These are phyloP conservation scores for Drosophila truncata DNA, from an alignment of 1,140 invertebrate species.

Conservation along the genomic window DNA sequence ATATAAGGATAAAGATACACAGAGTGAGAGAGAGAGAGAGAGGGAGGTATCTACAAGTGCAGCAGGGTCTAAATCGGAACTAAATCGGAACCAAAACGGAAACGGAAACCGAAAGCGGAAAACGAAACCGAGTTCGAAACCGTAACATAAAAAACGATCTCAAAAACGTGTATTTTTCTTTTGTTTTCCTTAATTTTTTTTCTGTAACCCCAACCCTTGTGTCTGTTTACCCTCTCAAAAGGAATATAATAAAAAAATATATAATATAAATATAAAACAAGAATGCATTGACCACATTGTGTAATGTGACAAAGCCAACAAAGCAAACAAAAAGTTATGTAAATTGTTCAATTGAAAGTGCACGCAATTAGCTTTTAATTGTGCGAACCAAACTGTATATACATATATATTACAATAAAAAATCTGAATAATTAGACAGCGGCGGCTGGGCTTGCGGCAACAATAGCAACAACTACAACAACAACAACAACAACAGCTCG, in stretches of 20 bases:
- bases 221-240: slow-evolving; percentile 14
- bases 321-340: slow-evolving; percentile 35
- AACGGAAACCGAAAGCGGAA: slow-evolving; percentile 33
- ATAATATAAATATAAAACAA: slow-evolving; percentile 1
- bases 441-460: slow-evolving; percentile 14
- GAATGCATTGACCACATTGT: slow-evolving; percentile 41
- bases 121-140: slow-evolving; percentile 10
- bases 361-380: slow-evolving; percentile 72
- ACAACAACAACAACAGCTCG: slow-evolving; percentile 30
- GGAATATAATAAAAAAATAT: not conserved
- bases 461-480: slow-evolving; percentile 31
- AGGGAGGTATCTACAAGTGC: slow-evolving; percentile 62
- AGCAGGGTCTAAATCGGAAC: not conserved
- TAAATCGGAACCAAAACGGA: slow-evolving; percentile 10
- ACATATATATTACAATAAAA: slow-evolving; percentile 36
- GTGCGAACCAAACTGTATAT: slow-evolving; percentile 61
- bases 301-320: slow-evolving; percentile 46
- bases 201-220: slow-evolving; percentile 20
- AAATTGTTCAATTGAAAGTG: slow-evolving; percentile 58
- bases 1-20: not conserved
- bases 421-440: slow-evolving; percentile 56
- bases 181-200: slow-evolving; percentile 12
- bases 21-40: not conserved
- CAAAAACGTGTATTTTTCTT: slow-evolving; percentile 24
- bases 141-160: slow-evolving; percentile 16